phyloP scores from a whole-genome alignment of 2,797 vertebrate species.

The Danionella dracula region DNA sequence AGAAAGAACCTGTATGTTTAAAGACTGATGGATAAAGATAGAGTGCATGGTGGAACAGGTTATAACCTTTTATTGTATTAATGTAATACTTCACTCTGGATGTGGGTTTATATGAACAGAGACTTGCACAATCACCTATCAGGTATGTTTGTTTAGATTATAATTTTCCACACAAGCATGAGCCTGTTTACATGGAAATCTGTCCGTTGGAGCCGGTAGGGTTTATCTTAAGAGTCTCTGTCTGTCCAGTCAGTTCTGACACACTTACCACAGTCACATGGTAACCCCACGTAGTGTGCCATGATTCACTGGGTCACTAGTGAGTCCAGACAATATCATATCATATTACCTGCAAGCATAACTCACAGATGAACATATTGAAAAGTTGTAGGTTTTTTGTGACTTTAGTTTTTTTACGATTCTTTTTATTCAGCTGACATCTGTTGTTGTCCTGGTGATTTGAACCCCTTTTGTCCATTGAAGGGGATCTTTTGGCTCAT shows the following conservation, averaged over 20 bases:
- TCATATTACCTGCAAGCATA: not conserved
- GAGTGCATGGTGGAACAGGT: no score
- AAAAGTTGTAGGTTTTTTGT: no score
- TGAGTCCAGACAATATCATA: not conserved
- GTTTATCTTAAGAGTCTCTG: slow-evolving; percentile 46
- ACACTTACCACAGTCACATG: slow-evolving; percentile 12
- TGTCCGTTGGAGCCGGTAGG: slow-evolving; percentile 13
- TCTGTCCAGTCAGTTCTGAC: slow-evolving; percentile 20
- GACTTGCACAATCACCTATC: not conserved
- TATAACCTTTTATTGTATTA: no score
- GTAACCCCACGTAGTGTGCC: not conserved
- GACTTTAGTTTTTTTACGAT: not conserved
- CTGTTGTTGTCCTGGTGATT: not conserved
- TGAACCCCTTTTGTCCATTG: not conserved
- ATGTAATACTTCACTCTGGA: not conserved
- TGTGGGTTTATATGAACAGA: not conserved
- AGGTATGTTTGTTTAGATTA: slow-evolving; percentile 13
- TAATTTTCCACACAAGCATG: slow-evolving; percentile 21
- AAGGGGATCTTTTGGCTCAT: not conserved
- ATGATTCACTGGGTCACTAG: slow-evolving; percentile 32
- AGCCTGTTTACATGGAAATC: slow-evolving; percentile 29
- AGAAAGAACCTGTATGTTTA: no score
- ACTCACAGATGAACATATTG: no score
- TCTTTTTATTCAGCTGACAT: not conserved
- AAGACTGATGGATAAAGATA: no score